Evolutionary conservation across 2,113 vertebrate species (phyloP).

Genomic region (Hymenochirus boettgeri): DNA sequence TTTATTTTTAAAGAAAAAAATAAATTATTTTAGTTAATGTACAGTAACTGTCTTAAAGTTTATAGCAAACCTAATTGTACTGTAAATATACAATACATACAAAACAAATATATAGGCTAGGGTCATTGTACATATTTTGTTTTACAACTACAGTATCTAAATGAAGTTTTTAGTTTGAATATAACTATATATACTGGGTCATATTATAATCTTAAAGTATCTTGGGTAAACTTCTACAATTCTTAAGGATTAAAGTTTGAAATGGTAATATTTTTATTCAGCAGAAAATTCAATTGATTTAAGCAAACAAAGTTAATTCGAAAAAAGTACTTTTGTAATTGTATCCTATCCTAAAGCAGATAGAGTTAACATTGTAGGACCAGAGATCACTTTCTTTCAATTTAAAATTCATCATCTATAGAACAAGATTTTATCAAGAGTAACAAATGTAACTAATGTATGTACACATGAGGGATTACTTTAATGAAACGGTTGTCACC

Average conservation of each 20-base stretch:
- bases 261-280: slow-evolving; percentile 19
- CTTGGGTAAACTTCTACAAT: slow-evolving; percentile 19
- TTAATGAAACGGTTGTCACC: slow-evolving; percentile 9
- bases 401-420: slow-evolving; percentile 23
- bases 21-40: too few relatives aligned
- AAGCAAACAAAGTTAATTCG: slow-evolving; percentile 36
- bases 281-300: slow-evolving; percentile 35
- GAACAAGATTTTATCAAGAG: slow-evolving; percentile 18
- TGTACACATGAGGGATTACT: slow-evolving; percentile 4
- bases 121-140: too few relatives aligned
- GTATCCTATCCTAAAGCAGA: slow-evolving; percentile 28
- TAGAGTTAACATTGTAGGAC: slow-evolving; percentile 27
- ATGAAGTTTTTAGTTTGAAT: too few relatives aligned
- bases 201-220: too few relatives aligned
- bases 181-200: too few relatives aligned
- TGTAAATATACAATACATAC: too few relatives aligned
- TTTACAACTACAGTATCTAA: too few relatives aligned
- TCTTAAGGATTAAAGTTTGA: slow-evolving; percentile 11
- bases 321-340: slow-evolving; percentile 32
- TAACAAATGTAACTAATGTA: slow-evolving; percentile 22
- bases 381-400: slow-evolving; percentile 33
- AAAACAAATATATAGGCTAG: too few relatives aligned
- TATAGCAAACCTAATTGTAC: too few relatives aligned
- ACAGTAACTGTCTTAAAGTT: too few relatives aligned
- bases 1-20: too few relatives aligned